These are phyloP conservation scores for Rhinoraja longicauda DNA, from an alignment of 2,797 vertebrate species.

Conservation along the genomic window DNA sequence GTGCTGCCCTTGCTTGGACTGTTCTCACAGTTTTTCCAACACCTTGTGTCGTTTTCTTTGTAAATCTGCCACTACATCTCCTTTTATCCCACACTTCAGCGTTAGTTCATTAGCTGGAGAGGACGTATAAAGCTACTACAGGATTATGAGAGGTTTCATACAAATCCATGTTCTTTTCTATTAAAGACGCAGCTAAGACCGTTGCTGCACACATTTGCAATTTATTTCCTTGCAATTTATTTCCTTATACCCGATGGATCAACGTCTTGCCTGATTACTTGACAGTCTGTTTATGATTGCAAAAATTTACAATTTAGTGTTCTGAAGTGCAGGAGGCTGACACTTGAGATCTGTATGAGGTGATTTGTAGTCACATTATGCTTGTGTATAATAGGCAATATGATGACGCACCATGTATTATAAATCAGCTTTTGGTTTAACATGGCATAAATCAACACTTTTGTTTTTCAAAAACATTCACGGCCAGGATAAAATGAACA, in stretches of 20 bases:
- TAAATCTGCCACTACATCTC: background rate
- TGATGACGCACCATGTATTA: background rate
- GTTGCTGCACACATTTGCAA: background rate
- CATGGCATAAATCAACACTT: background rate
- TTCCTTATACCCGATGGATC: background rate
- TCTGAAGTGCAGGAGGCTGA: background rate
- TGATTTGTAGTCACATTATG: background rate
- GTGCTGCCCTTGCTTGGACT: too few relatives aligned
- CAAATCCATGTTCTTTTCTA: background rate
- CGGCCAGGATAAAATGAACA: background rate
- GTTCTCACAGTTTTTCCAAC: too few relatives aligned
- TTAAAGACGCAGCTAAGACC: background rate
- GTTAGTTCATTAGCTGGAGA: background rate
- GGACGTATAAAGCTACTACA: rapidly evolving
- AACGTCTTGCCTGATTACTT: background rate
- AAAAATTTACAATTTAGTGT: background rate
- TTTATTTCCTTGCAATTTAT: background rate
- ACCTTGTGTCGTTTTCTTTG: too few relatives aligned
- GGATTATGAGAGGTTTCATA: too few relatives aligned
- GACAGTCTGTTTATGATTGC: background rate
- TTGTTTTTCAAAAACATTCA: background rate
- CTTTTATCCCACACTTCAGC: background rate
- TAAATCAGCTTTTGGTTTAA: background rate
- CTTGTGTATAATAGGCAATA: constrained; percentile 13
- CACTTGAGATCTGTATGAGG: background rate